Percentiles rank a stretch among this genome's conserved stretches.
Evolutionary conservation across 2,888 invertebrate genomes (phyloP).

Genomic region (Mythimna vitellina): DNA sequence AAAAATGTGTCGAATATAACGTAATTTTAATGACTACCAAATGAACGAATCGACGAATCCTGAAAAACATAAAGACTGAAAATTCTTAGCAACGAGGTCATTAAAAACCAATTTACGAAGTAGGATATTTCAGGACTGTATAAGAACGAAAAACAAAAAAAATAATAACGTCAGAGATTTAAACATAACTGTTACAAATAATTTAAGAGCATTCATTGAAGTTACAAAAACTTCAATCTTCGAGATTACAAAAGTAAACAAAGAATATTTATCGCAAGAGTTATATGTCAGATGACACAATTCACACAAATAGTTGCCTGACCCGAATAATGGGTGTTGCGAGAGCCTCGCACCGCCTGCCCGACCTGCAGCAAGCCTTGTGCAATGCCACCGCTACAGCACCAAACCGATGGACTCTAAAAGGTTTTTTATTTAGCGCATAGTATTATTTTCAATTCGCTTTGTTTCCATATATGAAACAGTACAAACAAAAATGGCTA

Average conservation of each 20-base stretch:
- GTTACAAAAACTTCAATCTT: conserved; percentile 18
- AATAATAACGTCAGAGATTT: not conserved
- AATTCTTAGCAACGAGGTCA: not conserved
- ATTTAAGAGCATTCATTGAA: not conserved
- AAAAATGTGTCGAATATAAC: not conserved
- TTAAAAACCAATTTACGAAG: not conserved
- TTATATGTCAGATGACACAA: conserved; percentile 87
- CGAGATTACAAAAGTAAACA: conserved; percentile 64
- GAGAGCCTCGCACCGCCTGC: conserved; percentile 84
- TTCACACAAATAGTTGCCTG: conserved; percentile 89
- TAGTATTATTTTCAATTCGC: not conserved
- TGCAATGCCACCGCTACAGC: conserved; percentile 82
- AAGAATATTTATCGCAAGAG: conserved; percentile 76
- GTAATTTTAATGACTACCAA: not conserved
- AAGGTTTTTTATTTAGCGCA: conserved; percentile 44
- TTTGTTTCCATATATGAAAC: not conserved
- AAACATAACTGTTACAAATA: not conserved
- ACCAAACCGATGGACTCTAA: conserved; percentile 56
- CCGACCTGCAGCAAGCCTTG: conserved; percentile 86
- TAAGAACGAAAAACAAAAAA: not conserved
- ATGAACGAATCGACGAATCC: too few species aligned
- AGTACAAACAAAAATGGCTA: not conserved
- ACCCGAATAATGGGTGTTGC: conserved; percentile 88
- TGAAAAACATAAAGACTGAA: not conserved
- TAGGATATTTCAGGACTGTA: not conserved